Evolutionary conservation across 1,140 invertebrate species (phyloP).

Genomic region (Trichogramma pretiosum): DNA sequence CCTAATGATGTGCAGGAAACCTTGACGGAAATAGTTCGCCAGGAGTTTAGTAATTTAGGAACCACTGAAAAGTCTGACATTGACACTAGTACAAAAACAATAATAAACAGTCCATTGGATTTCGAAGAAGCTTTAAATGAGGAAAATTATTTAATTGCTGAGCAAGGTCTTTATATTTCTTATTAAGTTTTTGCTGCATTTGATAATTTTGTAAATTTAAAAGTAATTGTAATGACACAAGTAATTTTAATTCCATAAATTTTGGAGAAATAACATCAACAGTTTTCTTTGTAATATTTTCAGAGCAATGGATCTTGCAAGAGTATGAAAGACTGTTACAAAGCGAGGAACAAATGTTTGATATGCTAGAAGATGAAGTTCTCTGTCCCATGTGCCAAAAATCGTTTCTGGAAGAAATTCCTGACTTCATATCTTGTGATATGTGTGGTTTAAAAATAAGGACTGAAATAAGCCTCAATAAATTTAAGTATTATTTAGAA

Average conservation of each 20-base stretch:
- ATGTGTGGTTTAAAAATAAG: conserved; percentile 27
- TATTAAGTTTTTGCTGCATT: not conserved
- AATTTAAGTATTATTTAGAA: conserved; percentile 24
- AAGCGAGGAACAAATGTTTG: conserved; percentile 28
- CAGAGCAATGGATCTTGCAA: conserved; percentile 37
- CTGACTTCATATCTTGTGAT: conserved; percentile 23
- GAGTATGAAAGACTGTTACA: conserved; percentile 35
- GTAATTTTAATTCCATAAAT: conserved; percentile 36
- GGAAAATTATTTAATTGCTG: conserved; percentile 4
- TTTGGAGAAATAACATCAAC: conserved; percentile 25
- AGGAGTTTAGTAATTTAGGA: conserved; percentile 25
- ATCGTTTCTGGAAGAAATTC: conserved; percentile 20
- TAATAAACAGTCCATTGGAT: conserved; percentile 17
- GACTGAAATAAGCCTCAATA: conserved; percentile 20
- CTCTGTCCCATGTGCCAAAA: conserved; percentile 35
- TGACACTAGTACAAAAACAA: conserved; percentile 4
- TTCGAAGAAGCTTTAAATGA: conserved; percentile 25
- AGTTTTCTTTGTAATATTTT: conserved; percentile 9
- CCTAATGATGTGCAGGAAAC: conserved; percentile 18
- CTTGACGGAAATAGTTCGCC: conserved; percentile 27
- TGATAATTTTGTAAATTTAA: not conserved
- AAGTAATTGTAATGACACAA: not conserved
- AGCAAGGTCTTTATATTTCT: conserved; percentile 4
- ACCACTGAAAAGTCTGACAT: conserved; percentile 15
- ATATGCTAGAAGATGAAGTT: conserved; percentile 18